These are phyloP conservation scores for Parazoanthus atlanticus DNA, from an alignment of 92 coral and sea anemone genomes.

Conservation along the genomic window DNA sequence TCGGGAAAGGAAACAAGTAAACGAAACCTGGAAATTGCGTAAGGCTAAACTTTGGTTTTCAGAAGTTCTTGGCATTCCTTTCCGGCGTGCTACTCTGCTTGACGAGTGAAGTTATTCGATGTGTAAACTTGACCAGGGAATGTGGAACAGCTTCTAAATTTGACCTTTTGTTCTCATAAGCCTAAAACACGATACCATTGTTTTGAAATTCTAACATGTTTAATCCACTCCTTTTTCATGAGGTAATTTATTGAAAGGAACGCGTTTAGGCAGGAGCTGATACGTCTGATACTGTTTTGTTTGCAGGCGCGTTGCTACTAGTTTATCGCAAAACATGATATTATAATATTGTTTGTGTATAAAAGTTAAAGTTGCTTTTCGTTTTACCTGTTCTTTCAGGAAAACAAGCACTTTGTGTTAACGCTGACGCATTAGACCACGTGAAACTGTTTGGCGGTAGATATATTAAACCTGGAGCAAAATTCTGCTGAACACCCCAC, in stretches of 20 bases:
- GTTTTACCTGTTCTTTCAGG: neutral
- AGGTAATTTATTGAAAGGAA: constrained; percentile 16
- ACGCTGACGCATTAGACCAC: neutral
- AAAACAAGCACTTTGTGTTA: neutral
- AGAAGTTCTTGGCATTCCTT: constrained; percentile 3
- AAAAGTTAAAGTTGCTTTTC: neutral
- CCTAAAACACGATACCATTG: constrained; percentile 25
- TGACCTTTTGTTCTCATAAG: constrained; percentile 26
- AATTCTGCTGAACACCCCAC: constrained; percentile 28
- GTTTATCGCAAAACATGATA: neutral
- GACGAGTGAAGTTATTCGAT: neutral
- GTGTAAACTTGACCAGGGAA: neutral
- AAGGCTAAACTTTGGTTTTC: neutral
- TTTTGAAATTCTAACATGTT: constrained; percentile 1
- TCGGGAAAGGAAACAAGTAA: constrained; percentile 35
- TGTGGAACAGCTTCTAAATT: constrained; percentile 7
- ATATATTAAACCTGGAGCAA: neutral
- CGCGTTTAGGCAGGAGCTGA: neutral
- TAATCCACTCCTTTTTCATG: neutral
- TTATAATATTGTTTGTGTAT: constrained; percentile 17
- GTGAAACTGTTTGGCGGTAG: constrained; percentile 3
- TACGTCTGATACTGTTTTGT: neutral
- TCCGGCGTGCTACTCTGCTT: neutral
- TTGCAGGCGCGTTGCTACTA: neutral
- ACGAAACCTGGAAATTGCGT: constrained; percentile 16